Percentiles rank a stretch among this genome's conserved stretches.
phyloP scores from a whole-genome alignment of 1,140 invertebrate species.

The Macrotrachela quadricornifera region DNA sequence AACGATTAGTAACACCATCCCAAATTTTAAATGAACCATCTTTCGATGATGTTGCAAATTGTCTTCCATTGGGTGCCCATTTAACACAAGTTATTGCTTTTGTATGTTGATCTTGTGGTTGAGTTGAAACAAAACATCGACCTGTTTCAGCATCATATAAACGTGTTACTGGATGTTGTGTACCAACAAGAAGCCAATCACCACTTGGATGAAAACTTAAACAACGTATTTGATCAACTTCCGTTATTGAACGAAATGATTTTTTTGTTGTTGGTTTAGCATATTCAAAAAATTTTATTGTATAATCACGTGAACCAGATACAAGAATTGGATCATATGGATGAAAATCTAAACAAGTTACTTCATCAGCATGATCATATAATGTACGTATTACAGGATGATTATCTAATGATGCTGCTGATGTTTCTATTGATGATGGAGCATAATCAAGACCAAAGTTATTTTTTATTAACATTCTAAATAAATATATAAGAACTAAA shows the following conservation, averaged over 20 bases:
- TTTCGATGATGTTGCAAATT: constrained; percentile 68
- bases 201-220: constrained; percentile 83
- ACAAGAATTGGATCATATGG: constrained; percentile 61
- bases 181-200: constrained; percentile 75
- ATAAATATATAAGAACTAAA: background rate
- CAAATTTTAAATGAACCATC: constrained; percentile 81
- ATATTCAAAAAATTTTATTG: constrained; percentile 87
- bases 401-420: constrained; percentile 57
- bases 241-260: constrained; percentile 45
- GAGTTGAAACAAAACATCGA: constrained; percentile 77
- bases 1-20: constrained; percentile 80
- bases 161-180: constrained; percentile 65
- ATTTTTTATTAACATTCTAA: constrained; percentile 64
- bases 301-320: constrained; percentile 75
- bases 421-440: constrained; percentile 41
- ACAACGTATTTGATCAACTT: constrained; percentile 64
- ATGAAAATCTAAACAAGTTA: constrained; percentile 87
- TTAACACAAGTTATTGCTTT: constrained; percentile 55
- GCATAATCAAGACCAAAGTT: constrained; percentile 14
- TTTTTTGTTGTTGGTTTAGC: constrained; percentile 93
- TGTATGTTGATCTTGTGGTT: constrained; percentile 73
- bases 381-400: constrained; percentile 92
- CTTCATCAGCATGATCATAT: constrained; percentile 39
- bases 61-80: constrained; percentile 52
- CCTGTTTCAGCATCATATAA: constrained; percentile 83